phyloP scores from a whole-genome alignment of 2,888 invertebrate genomes.

The Bruchidius siliquastri region DNA sequence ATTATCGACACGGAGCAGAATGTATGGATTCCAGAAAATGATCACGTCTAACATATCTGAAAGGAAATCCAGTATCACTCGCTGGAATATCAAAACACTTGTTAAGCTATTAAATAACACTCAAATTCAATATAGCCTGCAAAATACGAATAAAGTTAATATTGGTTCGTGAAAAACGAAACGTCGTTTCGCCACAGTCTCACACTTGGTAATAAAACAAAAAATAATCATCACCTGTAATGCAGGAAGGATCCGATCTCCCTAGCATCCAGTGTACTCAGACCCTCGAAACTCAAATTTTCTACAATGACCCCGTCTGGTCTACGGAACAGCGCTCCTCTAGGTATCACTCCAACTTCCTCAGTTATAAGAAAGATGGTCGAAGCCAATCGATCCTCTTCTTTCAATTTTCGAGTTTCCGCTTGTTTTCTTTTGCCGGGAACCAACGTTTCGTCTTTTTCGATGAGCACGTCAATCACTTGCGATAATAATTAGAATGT shows the following conservation, averaged over 20 bases:
- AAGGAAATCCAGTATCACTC: too few relatives aligned
- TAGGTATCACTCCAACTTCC: constrained; percentile 72
- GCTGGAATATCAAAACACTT: too few relatives aligned
- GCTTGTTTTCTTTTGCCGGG: constrained; percentile 52
- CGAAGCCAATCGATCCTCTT: constrained; percentile 73
- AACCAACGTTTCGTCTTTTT: constrained; percentile 53
- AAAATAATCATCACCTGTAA: constrained; percentile 6
- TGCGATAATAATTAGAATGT: too few relatives aligned
- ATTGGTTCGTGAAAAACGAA: too few relatives aligned
- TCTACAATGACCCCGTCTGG: constrained; percentile 67
- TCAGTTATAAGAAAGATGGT: constrained; percentile 66
- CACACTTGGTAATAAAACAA: too few relatives aligned
- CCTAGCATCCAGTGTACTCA: constrained; percentile 60
- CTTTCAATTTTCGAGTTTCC: constrained; percentile 57
- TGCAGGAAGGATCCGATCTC: constrained; percentile 73
- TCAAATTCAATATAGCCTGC: too few relatives aligned
- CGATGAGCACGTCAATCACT: constrained; percentile 48
- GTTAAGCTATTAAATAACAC: too few relatives aligned
- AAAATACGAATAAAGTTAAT: too few relatives aligned
- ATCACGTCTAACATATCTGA: too few relatives aligned
- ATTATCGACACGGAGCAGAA: too few relatives aligned
- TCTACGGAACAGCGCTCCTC: constrained; percentile 71
- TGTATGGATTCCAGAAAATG: too few relatives aligned
- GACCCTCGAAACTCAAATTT: constrained; percentile 67
- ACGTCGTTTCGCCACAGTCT: too few relatives aligned